Base-by-base conservation (phyloP, 1,140 invertebrate genomes). In the Rhopalosiphum maidis region DNA sequence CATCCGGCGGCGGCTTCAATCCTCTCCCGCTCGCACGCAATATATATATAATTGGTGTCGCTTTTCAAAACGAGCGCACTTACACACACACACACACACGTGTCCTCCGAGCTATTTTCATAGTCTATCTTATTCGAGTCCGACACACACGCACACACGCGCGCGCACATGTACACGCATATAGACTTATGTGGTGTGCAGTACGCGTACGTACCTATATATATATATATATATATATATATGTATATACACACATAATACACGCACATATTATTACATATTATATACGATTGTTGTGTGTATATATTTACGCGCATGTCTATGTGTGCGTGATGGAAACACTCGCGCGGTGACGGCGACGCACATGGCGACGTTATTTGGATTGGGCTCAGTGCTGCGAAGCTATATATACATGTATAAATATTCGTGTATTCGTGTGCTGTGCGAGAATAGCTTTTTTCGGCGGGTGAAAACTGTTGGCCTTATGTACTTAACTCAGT, bases 61-160 rank as follows among this genome's bases (percentile, higher is more conserved):
- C 87, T 89, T 89, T 54, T 89, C 35, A 46, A 51, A 48, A 88
- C 30, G 86, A 37, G 41, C 41, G 83, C 25, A 86, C 37, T 46
- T 46, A 25, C 85, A 87, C 41, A 87, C 85, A 86, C 43, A 46
- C 85, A 25, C 23, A n/a, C 22, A 54, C 87, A 54, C 48, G 48
- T 54, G 87, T 89, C n/a, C n/a, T 89, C 87, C 41, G 48, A 89
- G 87, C 48, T 89, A 89, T 89, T 89, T 89, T 54, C 87, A 89
- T 89, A 54, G 54, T 89, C 87, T 77, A 77, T 77, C 60, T n/a
- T 41, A 41, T 41, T 37, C 87, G 46, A 21, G 25, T 87, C 85
- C 43, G 85, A 41, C 85, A 43, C 43, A 48, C 30, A 46, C 15
- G 11, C 25, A 60, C 9, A 8, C 6, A 60, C 8, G 9, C 25